Conservation (phyloP, 2,113 vertebrate species). For the Eolophus roseicapilla region DNA sequence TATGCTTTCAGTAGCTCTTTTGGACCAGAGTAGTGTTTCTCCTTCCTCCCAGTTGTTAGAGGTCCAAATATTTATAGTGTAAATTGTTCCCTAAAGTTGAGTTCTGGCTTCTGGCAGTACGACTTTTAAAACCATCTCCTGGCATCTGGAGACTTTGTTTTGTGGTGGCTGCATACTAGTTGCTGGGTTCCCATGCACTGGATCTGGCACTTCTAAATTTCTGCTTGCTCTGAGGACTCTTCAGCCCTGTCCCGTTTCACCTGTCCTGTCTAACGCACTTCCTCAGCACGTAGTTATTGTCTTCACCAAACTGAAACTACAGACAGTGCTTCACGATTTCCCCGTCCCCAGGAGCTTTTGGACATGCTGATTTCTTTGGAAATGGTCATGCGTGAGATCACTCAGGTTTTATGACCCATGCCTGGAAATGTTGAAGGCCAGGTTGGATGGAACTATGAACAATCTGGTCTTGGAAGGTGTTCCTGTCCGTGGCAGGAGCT, state of each 20-base stretch:
- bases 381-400: fast-evolving
- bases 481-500: not conserved
- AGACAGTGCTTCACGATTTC: not conserved
- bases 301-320: not conserved
- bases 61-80: conserved; percentile 1
- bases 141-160: not conserved
- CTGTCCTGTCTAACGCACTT: fast-evolving
- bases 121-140: not conserved
- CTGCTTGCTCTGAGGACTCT: not conserved
- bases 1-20: not conserved
- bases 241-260: not conserved
- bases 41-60: not conserved
- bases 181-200: not conserved
- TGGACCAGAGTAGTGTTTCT: not conserved
- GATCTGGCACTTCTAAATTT: not conserved
- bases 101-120: not conserved
- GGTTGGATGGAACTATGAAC: not conserved
- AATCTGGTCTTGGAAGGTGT: not conserved
- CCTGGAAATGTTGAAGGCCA: not conserved
- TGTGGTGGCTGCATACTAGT: not conserved
- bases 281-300: fast-evolving
- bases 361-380: not conserved
- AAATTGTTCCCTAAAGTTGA: not conserved
- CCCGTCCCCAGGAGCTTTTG: not conserved
- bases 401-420: not conserved